Evolutionary conservation across 2,113 vertebrate species (phyloP).

Genomic region (Cephalopterus ornatus): DNA sequence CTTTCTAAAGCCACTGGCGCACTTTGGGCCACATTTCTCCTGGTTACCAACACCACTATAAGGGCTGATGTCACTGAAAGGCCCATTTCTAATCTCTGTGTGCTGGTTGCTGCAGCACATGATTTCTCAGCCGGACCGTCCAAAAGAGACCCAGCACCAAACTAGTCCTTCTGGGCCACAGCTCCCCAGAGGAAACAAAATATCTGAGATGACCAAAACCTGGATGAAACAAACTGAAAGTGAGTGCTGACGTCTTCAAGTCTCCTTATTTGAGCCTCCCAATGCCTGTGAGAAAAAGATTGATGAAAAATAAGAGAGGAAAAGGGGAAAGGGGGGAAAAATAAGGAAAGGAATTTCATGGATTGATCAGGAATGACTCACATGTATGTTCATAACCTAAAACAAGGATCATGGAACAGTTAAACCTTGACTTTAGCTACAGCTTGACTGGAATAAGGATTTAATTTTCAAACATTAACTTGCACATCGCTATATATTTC

Average conservation of each 20-base stretch:
- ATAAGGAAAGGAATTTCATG: neutral
- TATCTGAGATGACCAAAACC: neutral
- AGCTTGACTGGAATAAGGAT: neutral
- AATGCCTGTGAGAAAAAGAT: neutral
- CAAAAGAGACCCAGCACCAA: neutral
- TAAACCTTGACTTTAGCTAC: neutral
- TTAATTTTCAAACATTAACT: neutral
- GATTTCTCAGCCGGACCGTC: neutral
- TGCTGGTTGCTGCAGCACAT: neutral
- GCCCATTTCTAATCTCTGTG: neutral
- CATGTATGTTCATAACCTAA: neutral
- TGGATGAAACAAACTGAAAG: neutral
- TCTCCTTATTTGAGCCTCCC: neutral
- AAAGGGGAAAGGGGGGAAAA: rapidly evolving
- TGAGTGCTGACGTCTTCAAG: neutral
- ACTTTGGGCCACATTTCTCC: neutral
- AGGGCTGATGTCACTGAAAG: neutral
- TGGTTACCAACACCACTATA: neutral
- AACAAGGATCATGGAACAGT: neutral
- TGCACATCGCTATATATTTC: neutral
- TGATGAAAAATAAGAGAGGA: neutral
- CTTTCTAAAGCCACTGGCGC: neutral
- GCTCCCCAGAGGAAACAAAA: neutral
- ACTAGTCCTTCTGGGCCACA: neutral
- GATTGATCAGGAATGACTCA: neutral